A percentile compares a stretch with the other conserved stretches of the same genome.
These are phyloP conservation scores for Oreochromis spilurus DNA, from an alignment of 2,113 vertebrate genomes.

Conservation along the genomic window DNA sequence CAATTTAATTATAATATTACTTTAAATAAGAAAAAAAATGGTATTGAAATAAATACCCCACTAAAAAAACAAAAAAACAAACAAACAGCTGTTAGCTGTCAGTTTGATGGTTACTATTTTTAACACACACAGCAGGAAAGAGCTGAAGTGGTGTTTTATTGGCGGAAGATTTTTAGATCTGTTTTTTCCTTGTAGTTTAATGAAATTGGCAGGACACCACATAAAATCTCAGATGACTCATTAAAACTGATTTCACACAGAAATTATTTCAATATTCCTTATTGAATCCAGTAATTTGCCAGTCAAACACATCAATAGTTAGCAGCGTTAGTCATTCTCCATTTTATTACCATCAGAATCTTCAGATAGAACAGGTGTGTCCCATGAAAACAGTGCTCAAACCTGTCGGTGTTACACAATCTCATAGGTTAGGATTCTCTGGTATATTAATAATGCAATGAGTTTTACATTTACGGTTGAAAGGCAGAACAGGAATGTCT, in stretches of 20 bases:
- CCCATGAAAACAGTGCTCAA: slow-evolving; percentile 7
- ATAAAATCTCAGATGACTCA: not conserved
- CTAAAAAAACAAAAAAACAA: not conserved
- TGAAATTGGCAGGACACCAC: not conserved
- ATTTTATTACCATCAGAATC: not conserved
- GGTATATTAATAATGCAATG: not conserved
- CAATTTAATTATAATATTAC: not conserved
- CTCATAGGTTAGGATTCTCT: not conserved
- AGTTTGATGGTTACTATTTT: not conserved
- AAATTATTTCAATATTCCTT: not conserved
- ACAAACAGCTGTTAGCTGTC: not conserved
- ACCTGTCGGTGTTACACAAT: slow-evolving; percentile 25
- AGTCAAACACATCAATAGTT: not conserved
- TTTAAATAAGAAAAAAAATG: not conserved
- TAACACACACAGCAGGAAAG: not conserved
- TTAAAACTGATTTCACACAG: not conserved
- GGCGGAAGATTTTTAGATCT: not conserved
- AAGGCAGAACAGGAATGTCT: not conserved
- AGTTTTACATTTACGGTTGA: not conserved
- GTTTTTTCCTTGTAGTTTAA: not conserved
- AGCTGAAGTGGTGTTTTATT: not conserved
- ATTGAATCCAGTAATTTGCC: not conserved
- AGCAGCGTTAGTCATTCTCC: not conserved
- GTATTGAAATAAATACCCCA: not conserved
- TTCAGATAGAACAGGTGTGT: slow-evolving; percentile 27